phyloP scores from a whole-genome alignment of 2,797 vertebrate genomes.

The Champsocephalus gunnari region DNA sequence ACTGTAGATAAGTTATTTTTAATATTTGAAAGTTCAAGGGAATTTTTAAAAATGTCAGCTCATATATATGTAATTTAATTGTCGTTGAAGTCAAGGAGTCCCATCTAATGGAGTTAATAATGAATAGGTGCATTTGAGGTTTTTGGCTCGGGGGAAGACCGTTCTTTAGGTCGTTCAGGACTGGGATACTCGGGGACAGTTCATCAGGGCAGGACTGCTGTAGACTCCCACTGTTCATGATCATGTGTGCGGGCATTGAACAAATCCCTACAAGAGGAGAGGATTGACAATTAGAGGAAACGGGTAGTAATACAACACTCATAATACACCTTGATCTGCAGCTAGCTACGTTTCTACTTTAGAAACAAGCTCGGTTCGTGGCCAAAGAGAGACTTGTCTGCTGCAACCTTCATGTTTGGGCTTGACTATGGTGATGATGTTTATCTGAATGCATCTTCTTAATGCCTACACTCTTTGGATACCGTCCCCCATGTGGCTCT shows the following conservation, averaged over 20 bases:
- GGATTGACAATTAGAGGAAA: neutral
- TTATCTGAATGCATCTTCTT: too few species aligned
- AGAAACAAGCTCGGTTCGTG: too few species aligned
- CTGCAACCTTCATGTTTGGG: too few species aligned
- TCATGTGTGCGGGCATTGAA: constrained; percentile 26
- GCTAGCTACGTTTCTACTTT: too few species aligned
- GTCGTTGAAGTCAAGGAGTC: constrained; percentile 45
- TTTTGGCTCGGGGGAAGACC: constrained; percentile 33
- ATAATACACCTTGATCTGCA: too few species aligned
- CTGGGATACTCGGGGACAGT: constrained; percentile 28
- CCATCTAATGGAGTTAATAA: constrained; percentile 51
- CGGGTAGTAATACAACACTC: neutral
- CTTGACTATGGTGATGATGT: too few species aligned
- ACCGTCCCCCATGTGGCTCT: too few species aligned
- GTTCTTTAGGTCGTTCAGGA: constrained; percentile 34
- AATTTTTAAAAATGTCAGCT: constrained; percentile 40
- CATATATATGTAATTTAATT: constrained; percentile 43
- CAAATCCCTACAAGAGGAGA: constrained; percentile 45
- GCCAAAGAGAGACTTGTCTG: too few species aligned
- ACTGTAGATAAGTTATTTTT: constrained; percentile 49
- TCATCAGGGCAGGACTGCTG: constrained; percentile 57
- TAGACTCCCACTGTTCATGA: constrained; percentile 54
- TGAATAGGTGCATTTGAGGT: constrained; percentile 36
- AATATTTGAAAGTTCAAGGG: constrained; percentile 42
- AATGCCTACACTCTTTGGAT: too few species aligned